Conservation (phyloP, 1,140 invertebrate genomes). For the Bilobella aurantiaca region DNA sequence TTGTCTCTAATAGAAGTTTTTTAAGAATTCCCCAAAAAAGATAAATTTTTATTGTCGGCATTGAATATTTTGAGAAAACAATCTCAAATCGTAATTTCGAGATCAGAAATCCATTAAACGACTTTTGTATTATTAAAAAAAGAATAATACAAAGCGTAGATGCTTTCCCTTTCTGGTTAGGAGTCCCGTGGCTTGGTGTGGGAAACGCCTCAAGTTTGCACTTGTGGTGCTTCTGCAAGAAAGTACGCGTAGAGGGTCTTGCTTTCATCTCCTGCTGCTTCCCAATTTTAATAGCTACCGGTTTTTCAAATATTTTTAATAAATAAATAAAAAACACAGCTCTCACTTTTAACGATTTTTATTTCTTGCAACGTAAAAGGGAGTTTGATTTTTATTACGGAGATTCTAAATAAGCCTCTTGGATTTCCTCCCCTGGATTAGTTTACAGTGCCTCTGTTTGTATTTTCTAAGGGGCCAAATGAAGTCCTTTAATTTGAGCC, state of each 20-base stretch:
- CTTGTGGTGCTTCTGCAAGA: not conserved
- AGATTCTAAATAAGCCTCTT: constrained; percentile 3
- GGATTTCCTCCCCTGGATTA: not conserved
- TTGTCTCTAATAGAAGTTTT: no score
- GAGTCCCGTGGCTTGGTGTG: not conserved
- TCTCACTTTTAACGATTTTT: not conserved
- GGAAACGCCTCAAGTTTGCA: not conserved
- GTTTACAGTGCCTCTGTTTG: not conserved
- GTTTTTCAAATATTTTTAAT: not conserved
- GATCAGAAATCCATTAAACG: not conserved
- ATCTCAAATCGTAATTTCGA: no score
- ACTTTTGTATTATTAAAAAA: not conserved
- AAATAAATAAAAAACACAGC: not conserved
- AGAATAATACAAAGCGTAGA: not conserved
- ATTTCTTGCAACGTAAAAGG: not conserved
- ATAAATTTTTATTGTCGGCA: not conserved
- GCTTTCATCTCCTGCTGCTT: not conserved
- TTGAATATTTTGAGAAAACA: no score
- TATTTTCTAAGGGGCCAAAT: not conserved
- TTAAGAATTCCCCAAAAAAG: no score
- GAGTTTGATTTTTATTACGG: not conserved
- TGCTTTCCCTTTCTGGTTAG: not conserved
- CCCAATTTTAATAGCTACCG: constrained; percentile 6
- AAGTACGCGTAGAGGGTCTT: not conserved
- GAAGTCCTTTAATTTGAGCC: constrained; percentile 1